These are phyloP conservation scores for Alouatta palliata DNA, from an alignment of 2,113 vertebrate species.

Conservation along the genomic window DNA sequence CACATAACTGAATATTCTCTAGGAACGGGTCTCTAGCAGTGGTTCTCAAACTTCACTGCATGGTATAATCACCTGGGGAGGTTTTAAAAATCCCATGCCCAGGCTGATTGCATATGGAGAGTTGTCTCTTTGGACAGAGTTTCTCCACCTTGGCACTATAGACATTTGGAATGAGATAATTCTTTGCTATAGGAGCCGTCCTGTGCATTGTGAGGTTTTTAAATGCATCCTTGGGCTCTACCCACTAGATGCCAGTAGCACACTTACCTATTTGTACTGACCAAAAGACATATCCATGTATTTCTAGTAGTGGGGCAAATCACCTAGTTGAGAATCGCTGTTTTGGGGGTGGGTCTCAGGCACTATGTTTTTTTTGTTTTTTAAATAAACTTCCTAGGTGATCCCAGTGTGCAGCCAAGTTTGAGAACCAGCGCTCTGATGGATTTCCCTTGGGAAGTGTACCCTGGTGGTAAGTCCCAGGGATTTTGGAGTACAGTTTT, in stretches of 20 bases:
- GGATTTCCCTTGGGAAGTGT: not conserved
- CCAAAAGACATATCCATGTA: not conserved
- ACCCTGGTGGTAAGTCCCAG: not conserved
- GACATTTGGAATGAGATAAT: not conserved
- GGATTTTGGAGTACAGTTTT: slow-evolving; percentile 34
- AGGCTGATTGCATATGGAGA: not conserved
- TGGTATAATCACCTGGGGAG: not conserved
- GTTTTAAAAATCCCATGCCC: not conserved
- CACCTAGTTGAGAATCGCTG: not conserved
- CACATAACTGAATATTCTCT: not conserved
- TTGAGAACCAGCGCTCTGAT: not conserved
- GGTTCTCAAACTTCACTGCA: not conserved
- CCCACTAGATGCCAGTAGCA: not conserved
- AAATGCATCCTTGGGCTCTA: not conserved
- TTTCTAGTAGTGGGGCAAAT: not conserved
- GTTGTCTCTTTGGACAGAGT: not conserved
- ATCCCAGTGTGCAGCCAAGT: not conserved
- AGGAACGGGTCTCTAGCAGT: not conserved
- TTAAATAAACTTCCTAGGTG: not conserved
- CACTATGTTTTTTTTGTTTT: not conserved
- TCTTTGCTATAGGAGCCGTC: not conserved
- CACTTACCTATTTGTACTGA: not conserved
- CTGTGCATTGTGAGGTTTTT: not conserved
- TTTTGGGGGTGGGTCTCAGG: not conserved
- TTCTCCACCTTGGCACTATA: not conserved